Percentiles rank a stretch among this genome's conserved stretches.
These are phyloP conservation scores for Oncorhynchus mykiss DNA, from an alignment of 2,113 vertebrate genomes.

Conservation along the genomic window DNA sequence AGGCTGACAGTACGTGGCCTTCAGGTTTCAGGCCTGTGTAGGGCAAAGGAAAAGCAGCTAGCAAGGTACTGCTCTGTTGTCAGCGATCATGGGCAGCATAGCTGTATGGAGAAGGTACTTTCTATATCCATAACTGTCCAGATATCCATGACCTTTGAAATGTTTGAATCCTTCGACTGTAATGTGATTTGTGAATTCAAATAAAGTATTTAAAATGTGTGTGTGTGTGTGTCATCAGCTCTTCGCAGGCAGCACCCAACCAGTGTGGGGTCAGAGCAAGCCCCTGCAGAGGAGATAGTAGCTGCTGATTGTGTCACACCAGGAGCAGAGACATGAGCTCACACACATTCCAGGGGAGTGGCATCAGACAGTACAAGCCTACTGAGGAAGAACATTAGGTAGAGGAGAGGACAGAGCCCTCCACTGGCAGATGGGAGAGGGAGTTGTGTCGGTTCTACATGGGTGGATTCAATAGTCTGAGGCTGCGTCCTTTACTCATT, in stretches of 20 bases:
- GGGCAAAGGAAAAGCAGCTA: no score
- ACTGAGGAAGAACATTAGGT: background rate
- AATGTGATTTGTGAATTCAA: no score
- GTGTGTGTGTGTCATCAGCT: conserved; percentile 1
- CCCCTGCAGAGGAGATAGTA: conserved; percentile 4
- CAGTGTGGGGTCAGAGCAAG: background rate
- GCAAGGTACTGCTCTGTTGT: no score
- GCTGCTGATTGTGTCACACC: conserved; percentile 15
- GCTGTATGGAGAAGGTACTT: no score
- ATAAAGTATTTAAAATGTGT: conserved; percentile 1
- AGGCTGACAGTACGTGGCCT: no score
- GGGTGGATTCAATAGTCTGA: background rate
- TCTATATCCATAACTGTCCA: no score
- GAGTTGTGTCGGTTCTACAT: background rate
- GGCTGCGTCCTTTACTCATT: no score
- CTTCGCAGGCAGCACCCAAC: background rate
- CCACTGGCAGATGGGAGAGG: conserved; percentile 24
- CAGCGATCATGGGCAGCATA: no score
- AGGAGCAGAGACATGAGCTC: conserved; percentile 5
- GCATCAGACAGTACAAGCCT: background rate
- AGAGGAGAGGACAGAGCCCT: conserved; percentile 17
- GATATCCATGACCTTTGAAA: no score
- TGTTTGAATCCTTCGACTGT: no score
- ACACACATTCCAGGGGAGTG: conserved; percentile 15
- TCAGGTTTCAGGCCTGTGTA: no score